A percentile compares a stretch with the other conserved stretches of the same genome.
Evolutionary conservation across 2,888 invertebrate species (phyloP).

Genomic region (Dryadula phaetusa): DNA sequence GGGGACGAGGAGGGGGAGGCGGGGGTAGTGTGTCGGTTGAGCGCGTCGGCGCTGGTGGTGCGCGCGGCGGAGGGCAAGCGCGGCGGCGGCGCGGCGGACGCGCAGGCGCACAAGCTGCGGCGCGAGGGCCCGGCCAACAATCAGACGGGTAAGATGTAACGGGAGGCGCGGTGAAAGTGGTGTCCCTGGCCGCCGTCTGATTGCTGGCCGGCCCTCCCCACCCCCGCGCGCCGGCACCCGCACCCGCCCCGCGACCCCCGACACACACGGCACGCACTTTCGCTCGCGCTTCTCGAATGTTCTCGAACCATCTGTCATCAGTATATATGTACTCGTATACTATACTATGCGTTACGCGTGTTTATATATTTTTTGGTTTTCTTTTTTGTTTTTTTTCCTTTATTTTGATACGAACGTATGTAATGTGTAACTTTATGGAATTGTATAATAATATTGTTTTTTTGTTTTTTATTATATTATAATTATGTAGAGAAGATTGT

Average conservation of each 20-base stretch:
- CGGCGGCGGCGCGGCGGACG: slow-evolving; percentile 74
- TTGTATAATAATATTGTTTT: background rate
- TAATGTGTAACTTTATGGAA: slow-evolving; percentile 7
- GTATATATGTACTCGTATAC: slow-evolving; percentile 42
- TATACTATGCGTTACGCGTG: slow-evolving; percentile 39
- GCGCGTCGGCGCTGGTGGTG: slow-evolving; percentile 65
- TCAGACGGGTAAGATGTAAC: slow-evolving; percentile 83
- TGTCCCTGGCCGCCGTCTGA: slow-evolving; percentile 57
- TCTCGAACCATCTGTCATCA: slow-evolving; percentile 48
- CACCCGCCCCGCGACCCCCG: slow-evolving; percentile 37
- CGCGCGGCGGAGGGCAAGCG: slow-evolving; percentile 70
- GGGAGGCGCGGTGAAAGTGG: slow-evolving; percentile 76
- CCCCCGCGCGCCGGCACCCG: slow-evolving; percentile 43
- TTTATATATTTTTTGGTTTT: slow-evolving; percentile 17
- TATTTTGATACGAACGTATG: slow-evolving; percentile 3
- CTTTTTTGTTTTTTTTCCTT: slow-evolving; percentile 11
- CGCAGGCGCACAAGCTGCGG: slow-evolving; percentile 80
- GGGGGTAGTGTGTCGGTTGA: slow-evolving; percentile 40
- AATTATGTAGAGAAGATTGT: background rate
- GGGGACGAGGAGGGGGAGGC: slow-evolving; percentile 59
- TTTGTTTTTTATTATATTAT: background rate
- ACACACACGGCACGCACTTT: slow-evolving; percentile 70
- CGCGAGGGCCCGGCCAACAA: slow-evolving; percentile 77
- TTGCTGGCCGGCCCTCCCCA: slow-evolving; percentile 56
- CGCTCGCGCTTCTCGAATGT: slow-evolving; percentile 68